Base-by-base conservation (phyloP, 1,140 invertebrate genomes). In the Drosophila sulfurigaster region DNA sequence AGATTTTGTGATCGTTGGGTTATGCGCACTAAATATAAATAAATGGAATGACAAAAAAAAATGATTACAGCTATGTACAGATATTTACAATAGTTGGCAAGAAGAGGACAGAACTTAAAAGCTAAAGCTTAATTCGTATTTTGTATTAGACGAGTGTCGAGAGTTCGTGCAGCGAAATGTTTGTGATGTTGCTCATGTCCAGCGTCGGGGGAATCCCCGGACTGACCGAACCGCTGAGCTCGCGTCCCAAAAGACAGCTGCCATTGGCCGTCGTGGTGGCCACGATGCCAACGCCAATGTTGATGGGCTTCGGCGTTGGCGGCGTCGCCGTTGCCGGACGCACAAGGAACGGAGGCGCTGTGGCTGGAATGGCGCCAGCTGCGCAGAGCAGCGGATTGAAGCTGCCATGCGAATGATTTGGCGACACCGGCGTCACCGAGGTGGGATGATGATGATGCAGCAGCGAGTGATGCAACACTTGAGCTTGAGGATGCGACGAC, bases 121-220 rank as follows among this genome's bases (percentile, higher is more conserved):
- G 25, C 20, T 72, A 43, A 25, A 13, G 13, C 56, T 67, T 67
- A 73, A 8, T 15, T 2, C 11, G 1, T 35, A 54, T 60, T 60
- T 43, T 68, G 45, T 54, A 38, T 46, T 51, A 95, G 35, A 95
- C 95, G 63, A 96, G 93, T 8, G 95, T 96, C 2, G 95, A 96
- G 25, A 96, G 92, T 91, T 96, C 95, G 69, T 96, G 95, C 15
- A 95, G 94, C 16, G 94, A 95, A 5, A 94, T 94, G 3, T 93
- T 95, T 28, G 94, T 94, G 4, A 95, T 94, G 79, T 95, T 95
- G 78, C 95, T 96, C 63, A 96, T 93, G 73, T 96, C 95, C 25
- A 96, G 89, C 16, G 94, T 95, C 0, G 95, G 94, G 11, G 95
- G 94, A 41, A 95, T 91, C 5, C 94, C 94, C 0, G 95, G 95